phyloP scores from a whole-genome alignment of 2,797 vertebrate genomes.

The Myotis myotis region DNA sequence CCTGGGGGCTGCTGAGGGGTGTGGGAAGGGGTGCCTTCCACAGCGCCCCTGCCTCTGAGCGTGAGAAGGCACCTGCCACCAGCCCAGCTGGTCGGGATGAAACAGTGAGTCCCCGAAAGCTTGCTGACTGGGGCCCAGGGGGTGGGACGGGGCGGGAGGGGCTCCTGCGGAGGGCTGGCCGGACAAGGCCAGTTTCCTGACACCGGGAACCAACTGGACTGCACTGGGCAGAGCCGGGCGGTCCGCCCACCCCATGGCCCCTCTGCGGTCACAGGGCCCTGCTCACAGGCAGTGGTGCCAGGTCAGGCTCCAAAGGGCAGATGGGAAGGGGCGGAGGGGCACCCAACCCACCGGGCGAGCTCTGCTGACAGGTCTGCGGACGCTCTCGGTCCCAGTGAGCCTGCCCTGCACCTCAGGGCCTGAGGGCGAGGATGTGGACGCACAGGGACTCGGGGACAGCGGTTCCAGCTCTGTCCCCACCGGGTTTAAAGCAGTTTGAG shows the following conservation, averaged over 20 bases:
- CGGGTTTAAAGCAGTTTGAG: no score
- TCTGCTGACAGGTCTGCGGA: neutral
- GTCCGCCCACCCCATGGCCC: neutral
- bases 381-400: neutral
- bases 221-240: neutral
- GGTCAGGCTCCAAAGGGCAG: neutral
- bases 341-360: fast-evolving
- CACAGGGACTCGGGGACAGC: fast-evolving
- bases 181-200: neutral
- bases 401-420: fast-evolving
- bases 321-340: neutral
- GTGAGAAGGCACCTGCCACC: neutral
- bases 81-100: neutral
- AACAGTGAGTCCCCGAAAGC: no score
- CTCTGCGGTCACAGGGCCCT: neutral
- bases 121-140: no score
- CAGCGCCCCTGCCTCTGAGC: fast-evolving
- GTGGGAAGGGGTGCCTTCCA: no score
- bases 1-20: neutral
- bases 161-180: no score
- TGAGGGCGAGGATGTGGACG: neutral
- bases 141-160: neutral
- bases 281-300: neutral
- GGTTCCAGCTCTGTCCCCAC: fast-evolving
- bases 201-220: neutral